phyloP scores from a whole-genome alignment of 2,888 invertebrate genomes.

The Lysandra bellargus region DNA sequence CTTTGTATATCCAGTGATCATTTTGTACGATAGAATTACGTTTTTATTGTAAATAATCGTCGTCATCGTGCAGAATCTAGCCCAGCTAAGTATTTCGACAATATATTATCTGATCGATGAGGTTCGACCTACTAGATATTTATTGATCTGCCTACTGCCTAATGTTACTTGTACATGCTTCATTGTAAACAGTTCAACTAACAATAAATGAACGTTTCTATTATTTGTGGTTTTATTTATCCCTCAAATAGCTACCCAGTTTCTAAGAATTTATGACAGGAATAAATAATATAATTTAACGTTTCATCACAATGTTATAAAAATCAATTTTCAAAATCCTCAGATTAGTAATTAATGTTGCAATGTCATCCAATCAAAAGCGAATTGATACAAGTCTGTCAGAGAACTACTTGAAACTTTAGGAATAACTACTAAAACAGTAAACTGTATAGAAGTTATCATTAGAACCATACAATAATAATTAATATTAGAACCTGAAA shows the following conservation, averaged over 20 bases:
- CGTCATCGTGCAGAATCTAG: background rate
- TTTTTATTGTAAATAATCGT: constrained; percentile 30
- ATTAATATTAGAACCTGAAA: too few species aligned
- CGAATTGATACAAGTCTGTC: too few species aligned
- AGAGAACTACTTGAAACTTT: too few species aligned
- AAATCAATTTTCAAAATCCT: too few species aligned
- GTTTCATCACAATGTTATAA: too few species aligned
- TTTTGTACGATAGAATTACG: constrained; percentile 36
- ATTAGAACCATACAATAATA: too few species aligned
- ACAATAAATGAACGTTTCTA: constrained; percentile 51
- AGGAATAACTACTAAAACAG: too few species aligned
- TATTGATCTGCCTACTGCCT: constrained; percentile 34
- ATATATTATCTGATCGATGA: background rate
- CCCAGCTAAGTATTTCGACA: background rate
- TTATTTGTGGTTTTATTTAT: background rate
- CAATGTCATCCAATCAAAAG: too few species aligned
- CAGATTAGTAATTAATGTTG: too few species aligned
- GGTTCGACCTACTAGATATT: constrained; percentile 12
- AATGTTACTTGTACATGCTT: constrained; percentile 47
- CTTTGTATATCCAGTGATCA: constrained; percentile 44
- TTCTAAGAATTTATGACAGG: too few species aligned
- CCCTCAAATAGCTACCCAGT: background rate
- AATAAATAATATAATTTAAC: too few species aligned
- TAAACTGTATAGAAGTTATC: too few species aligned
- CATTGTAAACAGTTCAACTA: constrained; percentile 58